Evolutionary conservation across 37 sponge, comb jelly and placozoan species (phyloP).

Genomic region (Eunapius fragilis): DNA sequence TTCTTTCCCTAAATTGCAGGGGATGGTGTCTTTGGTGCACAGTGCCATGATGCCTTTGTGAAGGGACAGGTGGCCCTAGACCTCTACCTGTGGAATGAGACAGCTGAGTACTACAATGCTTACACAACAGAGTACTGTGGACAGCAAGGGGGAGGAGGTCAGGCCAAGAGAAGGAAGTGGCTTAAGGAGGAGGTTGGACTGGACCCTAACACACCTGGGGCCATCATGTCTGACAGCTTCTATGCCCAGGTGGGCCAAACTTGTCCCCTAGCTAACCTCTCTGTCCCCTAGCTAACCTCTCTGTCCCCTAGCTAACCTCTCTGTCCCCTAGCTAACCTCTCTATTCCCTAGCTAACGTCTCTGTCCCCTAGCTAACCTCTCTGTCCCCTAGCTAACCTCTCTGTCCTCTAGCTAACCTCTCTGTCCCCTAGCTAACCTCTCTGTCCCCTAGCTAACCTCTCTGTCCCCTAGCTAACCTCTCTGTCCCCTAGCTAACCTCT

Average conservation of each 20-base stretch:
- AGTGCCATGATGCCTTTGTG: conserved; percentile 18
- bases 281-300: no score
- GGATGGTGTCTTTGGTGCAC: conserved; percentile 3
- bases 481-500: no score
- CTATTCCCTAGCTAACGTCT: no score
- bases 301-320: no score
- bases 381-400: no score
- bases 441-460: no score
- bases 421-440: no score
- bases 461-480: no score
- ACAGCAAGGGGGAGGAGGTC: no score
- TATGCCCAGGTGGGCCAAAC: conserved; percentile 17
- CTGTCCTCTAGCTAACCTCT: no score
- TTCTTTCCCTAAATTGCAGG: neutral
- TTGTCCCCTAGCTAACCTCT: neutral
- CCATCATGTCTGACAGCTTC: conserved; percentile 42
- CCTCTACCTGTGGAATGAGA: conserved; percentile 25
- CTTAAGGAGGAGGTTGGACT: neutral
- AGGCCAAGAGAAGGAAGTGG: neutral
- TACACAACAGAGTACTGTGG: conserved; percentile 15
- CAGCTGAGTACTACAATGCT: conserved; percentile 37
- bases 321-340: no score
- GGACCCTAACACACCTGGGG: conserved; percentile 12
- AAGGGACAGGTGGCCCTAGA: conserved; percentile 20
- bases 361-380: no score